A percentile compares a stretch with the other conserved stretches of the same genome.
Conservation (phyloP, 2,113 vertebrate species). For the Rutilus rutilus region DNA sequence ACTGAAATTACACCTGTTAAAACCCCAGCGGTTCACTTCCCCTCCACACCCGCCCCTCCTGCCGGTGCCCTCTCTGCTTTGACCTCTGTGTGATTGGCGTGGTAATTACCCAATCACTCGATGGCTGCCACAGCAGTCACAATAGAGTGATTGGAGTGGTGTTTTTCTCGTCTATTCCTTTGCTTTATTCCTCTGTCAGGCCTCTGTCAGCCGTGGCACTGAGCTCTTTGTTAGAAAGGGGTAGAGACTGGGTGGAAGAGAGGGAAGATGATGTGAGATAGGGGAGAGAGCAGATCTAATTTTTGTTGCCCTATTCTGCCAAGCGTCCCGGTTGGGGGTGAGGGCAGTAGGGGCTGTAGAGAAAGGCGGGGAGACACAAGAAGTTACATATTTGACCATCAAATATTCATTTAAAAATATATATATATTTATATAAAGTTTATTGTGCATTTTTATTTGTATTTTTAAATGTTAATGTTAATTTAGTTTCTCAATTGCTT, state of each 20-base stretch:
- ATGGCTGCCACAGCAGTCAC: constrained; percentile 79
- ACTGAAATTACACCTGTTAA: constrained; percentile 72
- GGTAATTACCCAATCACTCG: constrained; percentile 85
- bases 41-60: constrained; percentile 55
- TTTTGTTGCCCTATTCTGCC: constrained; percentile 75
- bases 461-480: not conserved
- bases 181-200: constrained; percentile 68
- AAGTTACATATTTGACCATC: not conserved
- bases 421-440: not conserved
- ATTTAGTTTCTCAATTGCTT: not conserved
- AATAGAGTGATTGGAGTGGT: constrained; percentile 78
- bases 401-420: not conserved
- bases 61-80: constrained; percentile 75
- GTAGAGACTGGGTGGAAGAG: constrained; percentile 40
- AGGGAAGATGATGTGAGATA: constrained; percentile 55
- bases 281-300: constrained; percentile 66
- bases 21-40: constrained; percentile 58
- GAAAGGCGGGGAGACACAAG: constrained; percentile 26
- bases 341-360: constrained; percentile 48
- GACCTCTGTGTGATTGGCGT: constrained; percentile 86
- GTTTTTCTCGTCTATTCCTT: constrained; percentile 61
- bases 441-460: not conserved
- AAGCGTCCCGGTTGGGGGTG: constrained; percentile 70
- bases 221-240: constrained; percentile 61
- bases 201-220: constrained; percentile 60